A percentile compares a stretch with the other conserved stretches of the same genome.
Conservation (phyloP, 2,888 invertebrate species). For the Plebejus anna region DNA sequence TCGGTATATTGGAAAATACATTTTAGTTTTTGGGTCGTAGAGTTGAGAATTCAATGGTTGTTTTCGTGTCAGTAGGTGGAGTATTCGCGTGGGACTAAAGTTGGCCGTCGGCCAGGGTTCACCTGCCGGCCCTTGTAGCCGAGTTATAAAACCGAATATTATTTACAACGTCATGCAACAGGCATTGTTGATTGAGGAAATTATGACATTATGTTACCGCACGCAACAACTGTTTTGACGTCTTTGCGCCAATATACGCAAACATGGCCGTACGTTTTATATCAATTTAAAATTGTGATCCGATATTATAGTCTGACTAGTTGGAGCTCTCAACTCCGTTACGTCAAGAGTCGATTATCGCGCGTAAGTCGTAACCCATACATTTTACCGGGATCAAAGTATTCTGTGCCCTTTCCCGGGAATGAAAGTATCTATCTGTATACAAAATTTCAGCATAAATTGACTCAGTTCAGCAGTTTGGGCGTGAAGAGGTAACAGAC, state of each 20-base stretch:
- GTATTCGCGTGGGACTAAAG: slow-evolving; percentile 59
- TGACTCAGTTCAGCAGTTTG: too few relatives aligned
- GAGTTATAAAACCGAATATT: slow-evolving; percentile 66
- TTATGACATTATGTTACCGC: slow-evolving; percentile 21
- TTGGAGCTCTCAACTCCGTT: too few relatives aligned
- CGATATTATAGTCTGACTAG: too few relatives aligned
- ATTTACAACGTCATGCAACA: slow-evolving; percentile 55
- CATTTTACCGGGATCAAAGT: too few relatives aligned
- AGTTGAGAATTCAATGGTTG: slow-evolving; percentile 38
- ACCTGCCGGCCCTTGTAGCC: slow-evolving; percentile 71
- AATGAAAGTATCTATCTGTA: too few relatives aligned
- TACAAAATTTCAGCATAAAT: too few relatives aligned
- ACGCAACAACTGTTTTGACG: not conserved
- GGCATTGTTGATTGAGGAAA: slow-evolving; percentile 25
- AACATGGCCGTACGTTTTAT: not conserved
- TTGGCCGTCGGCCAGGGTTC: slow-evolving; percentile 67
- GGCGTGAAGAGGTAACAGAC: too few relatives aligned
- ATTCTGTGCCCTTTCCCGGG: too few relatives aligned
- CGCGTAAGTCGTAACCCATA: too few relatives aligned
- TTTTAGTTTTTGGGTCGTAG: slow-evolving; percentile 43
- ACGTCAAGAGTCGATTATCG: too few relatives aligned
- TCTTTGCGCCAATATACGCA: not conserved
- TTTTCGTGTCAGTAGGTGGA: slow-evolving; percentile 48
- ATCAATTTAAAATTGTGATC: too few relatives aligned
- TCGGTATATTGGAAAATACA: slow-evolving; percentile 40